Evolutionary conservation across 2,888 invertebrate genomes (phyloP).

Genomic region (Marronus borbonicus): DNA sequence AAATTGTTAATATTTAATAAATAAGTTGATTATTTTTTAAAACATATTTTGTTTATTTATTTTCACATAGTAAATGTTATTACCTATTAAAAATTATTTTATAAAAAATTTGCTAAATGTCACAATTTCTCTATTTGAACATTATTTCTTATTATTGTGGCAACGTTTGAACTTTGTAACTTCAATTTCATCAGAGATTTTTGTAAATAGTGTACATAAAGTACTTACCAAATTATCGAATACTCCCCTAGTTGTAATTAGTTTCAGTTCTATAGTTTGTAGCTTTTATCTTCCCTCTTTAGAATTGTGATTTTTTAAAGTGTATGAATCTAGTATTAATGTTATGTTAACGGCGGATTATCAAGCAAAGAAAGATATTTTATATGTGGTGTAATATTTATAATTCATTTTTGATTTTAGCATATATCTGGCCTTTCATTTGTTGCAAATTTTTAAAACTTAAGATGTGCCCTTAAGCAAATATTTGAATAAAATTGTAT

Average conservation of each 20-base stretch:
- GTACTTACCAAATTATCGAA: conserved; percentile 35
- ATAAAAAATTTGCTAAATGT: background rate
- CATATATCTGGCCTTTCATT: too few species aligned
- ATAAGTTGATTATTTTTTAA: background rate
- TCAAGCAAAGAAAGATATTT: background rate
- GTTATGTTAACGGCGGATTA: conserved; percentile 23
- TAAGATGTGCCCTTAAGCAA: background rate
- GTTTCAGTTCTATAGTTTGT: conserved; percentile 9
- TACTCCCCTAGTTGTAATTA: background rate
- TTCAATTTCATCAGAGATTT: conserved; percentile 8
- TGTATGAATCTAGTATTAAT: conserved; percentile 2
- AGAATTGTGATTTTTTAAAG: conserved; percentile 23
- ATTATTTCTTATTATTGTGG: conserved; percentile 27
- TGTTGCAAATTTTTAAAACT: background rate
- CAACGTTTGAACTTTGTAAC: conserved; percentile 23
- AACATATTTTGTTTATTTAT: background rate
- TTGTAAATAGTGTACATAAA: conserved; percentile 43
- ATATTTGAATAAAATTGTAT: too few species aligned
- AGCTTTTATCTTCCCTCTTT: background rate
- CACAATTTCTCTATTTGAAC: background rate
- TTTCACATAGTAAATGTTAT: background rate
- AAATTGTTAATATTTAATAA: background rate
- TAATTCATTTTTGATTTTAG: too few species aligned
- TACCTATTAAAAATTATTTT: background rate
- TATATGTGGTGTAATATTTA: background rate